Evolutionary conservation across 2,113 vertebrate genomes (phyloP).

Genomic region (Calonectris borealis): DNA sequence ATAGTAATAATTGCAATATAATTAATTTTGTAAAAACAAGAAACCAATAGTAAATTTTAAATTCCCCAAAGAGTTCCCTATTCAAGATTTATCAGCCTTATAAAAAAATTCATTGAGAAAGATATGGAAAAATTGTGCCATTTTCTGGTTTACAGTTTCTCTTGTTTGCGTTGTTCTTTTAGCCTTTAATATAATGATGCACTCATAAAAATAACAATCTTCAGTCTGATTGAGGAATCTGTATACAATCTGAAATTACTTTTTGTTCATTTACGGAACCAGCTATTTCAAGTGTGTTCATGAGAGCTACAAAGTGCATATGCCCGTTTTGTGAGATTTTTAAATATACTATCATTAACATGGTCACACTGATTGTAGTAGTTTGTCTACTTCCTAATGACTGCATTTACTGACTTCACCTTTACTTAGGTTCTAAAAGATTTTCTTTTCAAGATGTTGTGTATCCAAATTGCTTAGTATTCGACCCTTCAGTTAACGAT

Average conservation of each 20-base stretch:
- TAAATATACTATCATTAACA: neutral
- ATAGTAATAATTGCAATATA: neutral
- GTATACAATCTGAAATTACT: neutral
- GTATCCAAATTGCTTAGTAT: neutral
- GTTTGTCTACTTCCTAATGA: neutral
- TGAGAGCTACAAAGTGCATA: neutral
- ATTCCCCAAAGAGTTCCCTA: neutral
- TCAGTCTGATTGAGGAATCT: neutral
- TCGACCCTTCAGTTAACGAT: neutral
- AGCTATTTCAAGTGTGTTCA: neutral
- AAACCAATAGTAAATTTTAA: neutral
- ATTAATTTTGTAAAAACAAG: neutral
- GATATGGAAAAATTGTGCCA: accelerated
- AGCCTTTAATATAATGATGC: neutral
- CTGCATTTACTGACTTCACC: neutral
- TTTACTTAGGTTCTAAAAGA: neutral
- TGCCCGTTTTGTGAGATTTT: neutral
- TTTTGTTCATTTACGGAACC: neutral
- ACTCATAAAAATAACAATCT: neutral
- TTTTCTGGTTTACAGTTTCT: neutral
- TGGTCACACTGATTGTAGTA: neutral
- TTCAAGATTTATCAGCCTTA: neutral
- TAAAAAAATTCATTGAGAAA: neutral
- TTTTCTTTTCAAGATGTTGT: neutral
- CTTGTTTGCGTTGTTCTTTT: neutral